Conservation (phyloP, 2,888 invertebrate genomes). For the Apoderus coryli region DNA sequence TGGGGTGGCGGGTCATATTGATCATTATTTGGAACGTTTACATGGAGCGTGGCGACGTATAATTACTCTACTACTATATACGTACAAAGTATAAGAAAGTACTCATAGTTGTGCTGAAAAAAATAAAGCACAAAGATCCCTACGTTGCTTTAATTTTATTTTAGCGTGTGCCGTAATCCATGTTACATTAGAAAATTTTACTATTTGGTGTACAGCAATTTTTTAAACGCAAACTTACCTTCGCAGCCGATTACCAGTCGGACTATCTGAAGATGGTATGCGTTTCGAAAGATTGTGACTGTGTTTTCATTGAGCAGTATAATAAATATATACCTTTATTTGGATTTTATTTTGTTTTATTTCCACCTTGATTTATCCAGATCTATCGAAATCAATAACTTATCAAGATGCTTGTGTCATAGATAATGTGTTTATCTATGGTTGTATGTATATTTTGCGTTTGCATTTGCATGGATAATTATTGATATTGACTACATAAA, state of each 20-base stretch:
- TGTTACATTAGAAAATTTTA: conserved; percentile 38
- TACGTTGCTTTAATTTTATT: conserved; percentile 32
- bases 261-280: no score
- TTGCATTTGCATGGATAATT: no score
- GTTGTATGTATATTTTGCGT: no score
- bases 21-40: no score
- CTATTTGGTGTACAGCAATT: conserved; percentile 39
- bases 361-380: conserved; percentile 4
- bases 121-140: conserved; percentile 33
- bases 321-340: conserved; percentile 66
- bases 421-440: no score
- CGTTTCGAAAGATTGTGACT: conserved; percentile 35
- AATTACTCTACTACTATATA: conserved; percentile 33
- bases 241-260: no score
- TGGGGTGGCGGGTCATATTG: conserved; percentile 30
- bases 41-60: conserved; percentile 33
- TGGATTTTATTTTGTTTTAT: conserved; percentile 30
- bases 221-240: conserved; percentile 26
- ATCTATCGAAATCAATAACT: no score
- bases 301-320: conserved; percentile 53
- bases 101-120: conserved; percentile 32
- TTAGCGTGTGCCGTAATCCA: conserved; percentile 37
- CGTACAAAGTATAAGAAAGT: conserved; percentile 31
- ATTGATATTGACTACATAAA: no score
- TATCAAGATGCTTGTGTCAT: no score